Evolutionary conservation across 2,113 vertebrate species (phyloP), one percentile per base, ranked within the genome.

Genomic region (Percopsis transmontana): DNA sequence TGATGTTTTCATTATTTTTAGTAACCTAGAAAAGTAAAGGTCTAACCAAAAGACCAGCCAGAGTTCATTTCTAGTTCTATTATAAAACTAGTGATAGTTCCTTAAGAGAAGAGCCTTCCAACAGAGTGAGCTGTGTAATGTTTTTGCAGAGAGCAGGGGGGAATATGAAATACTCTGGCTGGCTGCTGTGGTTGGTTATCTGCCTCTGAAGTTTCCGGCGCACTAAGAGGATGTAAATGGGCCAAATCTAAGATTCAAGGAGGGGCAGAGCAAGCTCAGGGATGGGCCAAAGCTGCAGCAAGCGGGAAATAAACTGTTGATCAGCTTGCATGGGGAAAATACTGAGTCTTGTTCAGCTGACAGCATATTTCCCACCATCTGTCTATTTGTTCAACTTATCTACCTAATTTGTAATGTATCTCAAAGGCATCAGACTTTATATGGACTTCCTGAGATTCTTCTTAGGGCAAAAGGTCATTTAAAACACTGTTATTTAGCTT

Each of bases 191-290:
- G 58, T 69, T 59, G 21, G 38, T 57, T 80, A 70, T 79, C 68
- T 79, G 24, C 64, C 54, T 67, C 19, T 62, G 60, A 20, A 47
- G 70, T 33, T 81, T 86, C 70, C 57, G 1, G 56, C 15, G 61
- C 33, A 62, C 16, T 27, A 7, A 60, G 24, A 53, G 53, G 23
- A 63, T 54, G 44, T 44, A 12, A 44, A 15, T 15, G 45, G 45
- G n/a, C 16, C 3, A 16, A 5, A 14, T 48, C 3, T 11, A 14
- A 24, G 21, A 11, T 53, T 19, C 10, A 23, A 24, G 10, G 21
- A 19, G 12, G 8, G 21, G 20, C 12, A 18, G 10, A 23, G 20
- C 21, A 7, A 53, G 9, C 51, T 14, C 12, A 13, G 23, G n/a
- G 51, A 19, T 13, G 20, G 19, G 12, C 51, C 51, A 23, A 23